Conservation (phyloP, 2,888 invertebrate species). For the Endotricha flammealis region DNA sequence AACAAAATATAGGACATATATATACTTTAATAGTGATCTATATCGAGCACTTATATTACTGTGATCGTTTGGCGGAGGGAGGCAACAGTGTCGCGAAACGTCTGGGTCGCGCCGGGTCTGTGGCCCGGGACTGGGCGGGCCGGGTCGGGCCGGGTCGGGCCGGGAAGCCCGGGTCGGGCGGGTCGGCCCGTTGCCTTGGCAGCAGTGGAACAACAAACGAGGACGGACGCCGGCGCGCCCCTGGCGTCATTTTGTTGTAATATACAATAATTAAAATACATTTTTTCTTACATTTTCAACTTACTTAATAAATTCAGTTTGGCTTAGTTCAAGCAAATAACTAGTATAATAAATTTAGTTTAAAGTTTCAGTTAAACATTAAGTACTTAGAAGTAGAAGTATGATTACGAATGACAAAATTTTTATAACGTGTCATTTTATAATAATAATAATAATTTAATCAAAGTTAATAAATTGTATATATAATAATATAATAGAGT, state of each 20-base stretch:
- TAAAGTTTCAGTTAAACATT: constrained; percentile 76
- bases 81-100: constrained; percentile 60
- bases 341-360: constrained; percentile 78
- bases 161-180: background rate
- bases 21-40: constrained; percentile 66
- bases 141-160: constrained; percentile 1
- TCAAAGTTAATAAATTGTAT: constrained; percentile 79
- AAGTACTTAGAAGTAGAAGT: constrained; percentile 77
- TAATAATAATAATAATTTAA: constrained; percentile 78
- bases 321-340: constrained; percentile 79
- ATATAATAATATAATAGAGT: constrained; percentile 79
- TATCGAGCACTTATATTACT: constrained; percentile 61
- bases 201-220: constrained; percentile 8
- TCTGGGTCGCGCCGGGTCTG: constrained; percentile 1
- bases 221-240: constrained; percentile 12
- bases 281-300: constrained; percentile 76
- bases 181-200: background rate
- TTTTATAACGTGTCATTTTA: constrained; percentile 77
- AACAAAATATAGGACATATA: constrained; percentile 74
- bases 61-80: constrained; percentile 57
- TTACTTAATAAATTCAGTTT: constrained; percentile 79
- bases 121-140: background rate
- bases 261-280: constrained; percentile 78
- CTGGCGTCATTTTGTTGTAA: constrained; percentile 40
- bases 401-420: constrained; percentile 79